Base-by-base conservation (phyloP, 2,888 invertebrate species). In the Dicroscelio sp. region DNA sequence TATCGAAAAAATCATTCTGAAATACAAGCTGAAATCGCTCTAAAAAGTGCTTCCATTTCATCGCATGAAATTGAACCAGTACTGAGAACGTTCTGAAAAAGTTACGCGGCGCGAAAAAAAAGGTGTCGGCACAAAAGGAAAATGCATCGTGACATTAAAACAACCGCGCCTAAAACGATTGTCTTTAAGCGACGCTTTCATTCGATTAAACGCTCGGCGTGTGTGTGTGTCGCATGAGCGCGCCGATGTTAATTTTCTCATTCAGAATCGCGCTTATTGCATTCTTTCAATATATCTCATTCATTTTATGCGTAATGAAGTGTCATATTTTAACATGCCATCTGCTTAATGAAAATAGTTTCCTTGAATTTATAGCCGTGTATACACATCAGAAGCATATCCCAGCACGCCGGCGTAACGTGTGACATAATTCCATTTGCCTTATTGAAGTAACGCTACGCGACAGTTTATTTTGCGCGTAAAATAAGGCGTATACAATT, bases 261-360 rank as follows among this genome's bases (percentile, higher is more conserved):
- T 90, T 90, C 87, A 90, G 84, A 88, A 90, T 90, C 76, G 85
- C 85, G 84, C 78, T 87, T 90, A 90, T 90, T 90, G 90, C 90
- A 90, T 90, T 90, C 90, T 90, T 90, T 90, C 87, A 87, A 87
- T 90, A 90, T 84, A 87, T 79, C 90, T 87, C 90, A 90, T 90
- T 87, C 90, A 90, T 87, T 90, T 84, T 80, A 90, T 87, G 90
- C 90, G 86, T 82, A 86, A 90, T 90, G 90, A 90, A 76, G 86
- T 86, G 87, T 87, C 90, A 87, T 87, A 90, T 86, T 87, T 87
- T 84, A 90, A 87, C 86, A 87, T 90, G 84, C 90, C 87, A 90
- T 90, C 90, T 90, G 58, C 90, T 90, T 86, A 90, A 90, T 90
- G 87, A 87, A 90, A 90, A 90, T 90, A 87, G 90, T 90, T 90